Evolutionary conservation across 2,888 invertebrate species (phyloP).

Genomic region (Synanthedon myopaeformis): DNA sequence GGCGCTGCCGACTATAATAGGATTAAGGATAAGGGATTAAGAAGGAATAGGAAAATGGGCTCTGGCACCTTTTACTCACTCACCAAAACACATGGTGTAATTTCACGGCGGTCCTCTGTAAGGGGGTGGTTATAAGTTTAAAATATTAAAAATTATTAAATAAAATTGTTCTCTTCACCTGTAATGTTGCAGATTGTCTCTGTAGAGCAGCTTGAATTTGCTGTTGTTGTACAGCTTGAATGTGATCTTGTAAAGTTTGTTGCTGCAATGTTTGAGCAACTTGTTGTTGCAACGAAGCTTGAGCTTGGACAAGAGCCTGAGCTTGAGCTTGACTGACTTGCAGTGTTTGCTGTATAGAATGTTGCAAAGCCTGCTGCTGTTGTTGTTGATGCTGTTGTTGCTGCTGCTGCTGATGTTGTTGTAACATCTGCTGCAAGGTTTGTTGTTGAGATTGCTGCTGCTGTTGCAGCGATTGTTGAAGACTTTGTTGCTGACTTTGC

Average conservation of each 20-base stretch:
- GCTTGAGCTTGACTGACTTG: conserved; percentile 62
- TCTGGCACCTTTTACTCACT: too few species aligned
- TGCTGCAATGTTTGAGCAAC: conserved; percentile 57
- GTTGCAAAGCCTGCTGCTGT: conserved; percentile 36
- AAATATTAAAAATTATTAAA: too few species aligned
- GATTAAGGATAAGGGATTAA: too few species aligned
- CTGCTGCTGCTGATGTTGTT: conserved; percentile 32
- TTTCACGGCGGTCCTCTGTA: too few species aligned
- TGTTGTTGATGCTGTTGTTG: conserved; percentile 29
- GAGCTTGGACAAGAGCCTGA: conserved; percentile 57
- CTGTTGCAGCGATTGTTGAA: conserved; percentile 23
- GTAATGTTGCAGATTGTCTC: conserved; percentile 56
- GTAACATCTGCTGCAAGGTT: conserved; percentile 31
- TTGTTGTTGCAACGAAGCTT: conserved; percentile 57
- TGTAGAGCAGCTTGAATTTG: conserved; percentile 63
- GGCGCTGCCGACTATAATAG: too few species aligned
- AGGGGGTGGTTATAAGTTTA: too few species aligned
- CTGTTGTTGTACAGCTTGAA: conserved; percentile 60
- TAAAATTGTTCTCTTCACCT: conserved; percentile 23
- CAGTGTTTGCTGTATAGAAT: conserved; percentile 46
- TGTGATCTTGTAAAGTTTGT: conserved; percentile 55
- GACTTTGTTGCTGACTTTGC: conserved; percentile 23
- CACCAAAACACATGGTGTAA: too few species aligned
- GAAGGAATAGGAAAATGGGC: too few species aligned
- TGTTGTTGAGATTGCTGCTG: conserved; percentile 41